These are phyloP conservation scores for Lagenorhynchus albirostris DNA, from an alignment of 2,113 vertebrate genomes.

Conservation along the genomic window DNA sequence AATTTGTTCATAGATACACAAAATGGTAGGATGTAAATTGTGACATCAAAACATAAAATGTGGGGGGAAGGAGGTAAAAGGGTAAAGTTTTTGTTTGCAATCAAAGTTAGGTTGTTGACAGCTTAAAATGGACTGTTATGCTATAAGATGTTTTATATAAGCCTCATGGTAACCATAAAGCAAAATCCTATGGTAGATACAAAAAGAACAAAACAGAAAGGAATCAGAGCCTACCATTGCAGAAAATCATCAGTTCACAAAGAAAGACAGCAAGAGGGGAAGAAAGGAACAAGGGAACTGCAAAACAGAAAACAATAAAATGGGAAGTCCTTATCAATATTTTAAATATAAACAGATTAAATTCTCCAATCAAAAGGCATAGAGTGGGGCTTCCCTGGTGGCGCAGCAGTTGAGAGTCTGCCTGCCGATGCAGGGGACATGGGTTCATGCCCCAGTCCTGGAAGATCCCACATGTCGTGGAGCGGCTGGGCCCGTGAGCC, in stretches of 20 bases:
- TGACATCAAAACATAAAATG: neutral
- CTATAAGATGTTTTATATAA: neutral
- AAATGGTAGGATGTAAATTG: neutral
- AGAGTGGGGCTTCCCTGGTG: neutral
- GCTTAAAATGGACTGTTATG: neutral
- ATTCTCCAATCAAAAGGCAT: neutral
- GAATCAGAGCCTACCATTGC: neutral
- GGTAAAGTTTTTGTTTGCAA: neutral
- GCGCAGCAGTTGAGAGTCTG: no score
- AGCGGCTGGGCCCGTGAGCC: no score
- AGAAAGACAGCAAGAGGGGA: neutral
- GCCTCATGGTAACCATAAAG: neutral
- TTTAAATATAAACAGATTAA: neutral
- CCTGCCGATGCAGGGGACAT: no score
- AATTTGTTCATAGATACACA: neutral
- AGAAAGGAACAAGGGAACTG: neutral
- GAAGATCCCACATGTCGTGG: no score
- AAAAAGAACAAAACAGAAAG: neutral
- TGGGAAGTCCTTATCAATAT: neutral
- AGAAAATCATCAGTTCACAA: neutral
- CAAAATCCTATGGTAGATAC: neutral
- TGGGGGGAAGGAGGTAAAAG: neutral
- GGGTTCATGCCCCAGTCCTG: no score
- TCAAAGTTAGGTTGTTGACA: neutral
- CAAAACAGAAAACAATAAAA: neutral